Evolutionary conservation across 2,888 invertebrate species (phyloP).

Genomic region (Smittia sp.): DNA sequence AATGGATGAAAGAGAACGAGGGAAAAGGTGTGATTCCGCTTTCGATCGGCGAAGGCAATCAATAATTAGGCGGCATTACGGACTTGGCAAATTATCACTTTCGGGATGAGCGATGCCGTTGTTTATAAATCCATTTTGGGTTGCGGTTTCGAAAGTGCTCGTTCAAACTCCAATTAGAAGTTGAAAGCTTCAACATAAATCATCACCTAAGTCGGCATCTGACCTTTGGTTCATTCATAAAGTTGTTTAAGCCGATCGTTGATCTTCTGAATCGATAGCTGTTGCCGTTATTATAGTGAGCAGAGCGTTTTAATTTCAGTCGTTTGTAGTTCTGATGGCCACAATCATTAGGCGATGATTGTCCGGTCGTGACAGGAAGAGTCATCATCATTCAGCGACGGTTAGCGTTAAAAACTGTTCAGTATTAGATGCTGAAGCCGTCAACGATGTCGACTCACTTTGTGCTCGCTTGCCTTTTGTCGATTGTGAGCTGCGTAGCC

Average conservation of each 20-base stretch:
- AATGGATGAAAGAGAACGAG: neutral
- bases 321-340: neutral
- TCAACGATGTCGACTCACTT: too few relatives aligned
- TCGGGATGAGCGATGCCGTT: neutral
- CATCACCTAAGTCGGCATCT: neutral
- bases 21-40: conserved; percentile 25
- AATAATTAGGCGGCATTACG: conserved; percentile 29
- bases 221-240: neutral
- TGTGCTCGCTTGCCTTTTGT: neutral
- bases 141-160: neutral
- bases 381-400: neutral
- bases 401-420: neutral
- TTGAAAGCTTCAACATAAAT: conserved; percentile 12
- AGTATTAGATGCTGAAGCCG: neutral
- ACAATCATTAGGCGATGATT: neutral
- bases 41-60: conserved; percentile 11
- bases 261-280: neutral
- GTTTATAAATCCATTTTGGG: neutral
- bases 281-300: neutral
- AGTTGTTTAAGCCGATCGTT: neutral
- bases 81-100: conserved; percentile 34
- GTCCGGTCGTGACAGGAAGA: neutral
- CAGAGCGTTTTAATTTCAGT: neutral
- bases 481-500: neutral
- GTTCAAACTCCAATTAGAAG: neutral